These are phyloP conservation scores for Sterna hirundo DNA, from an alignment of 2,113 vertebrate species.

Conservation along the genomic window DNA sequence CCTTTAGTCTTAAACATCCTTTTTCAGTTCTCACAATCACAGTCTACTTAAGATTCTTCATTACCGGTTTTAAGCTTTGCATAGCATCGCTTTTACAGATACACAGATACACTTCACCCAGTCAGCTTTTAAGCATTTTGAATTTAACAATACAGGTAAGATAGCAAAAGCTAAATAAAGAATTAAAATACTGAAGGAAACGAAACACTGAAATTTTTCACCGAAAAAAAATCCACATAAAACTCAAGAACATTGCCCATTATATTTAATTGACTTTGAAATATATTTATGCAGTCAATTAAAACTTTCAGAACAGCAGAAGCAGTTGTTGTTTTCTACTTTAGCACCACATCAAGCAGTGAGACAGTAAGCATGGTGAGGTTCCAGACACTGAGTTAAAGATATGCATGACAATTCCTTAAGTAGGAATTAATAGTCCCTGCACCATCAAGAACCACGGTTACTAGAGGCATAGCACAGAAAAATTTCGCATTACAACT, in stretches of 20 bases:
- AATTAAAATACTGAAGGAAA: background rate
- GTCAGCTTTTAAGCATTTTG: background rate
- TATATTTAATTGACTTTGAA: background rate
- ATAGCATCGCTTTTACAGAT: background rate
- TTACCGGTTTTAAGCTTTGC: background rate
- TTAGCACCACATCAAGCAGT: background rate
- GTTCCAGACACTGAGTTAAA: background rate
- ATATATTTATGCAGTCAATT: background rate
- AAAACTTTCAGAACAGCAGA: background rate
- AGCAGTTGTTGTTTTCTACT: background rate
- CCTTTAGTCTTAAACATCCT: background rate
- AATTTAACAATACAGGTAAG: background rate
- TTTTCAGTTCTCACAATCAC: fast-evolving
- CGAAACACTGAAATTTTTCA: background rate
- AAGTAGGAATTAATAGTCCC: background rate
- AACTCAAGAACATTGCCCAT: background rate
- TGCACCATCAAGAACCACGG: background rate
- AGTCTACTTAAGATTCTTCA: background rate
- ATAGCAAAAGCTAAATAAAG: background rate
- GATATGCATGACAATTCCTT: background rate
- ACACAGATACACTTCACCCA: background rate
- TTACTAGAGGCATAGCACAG: background rate
- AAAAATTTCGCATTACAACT: background rate
- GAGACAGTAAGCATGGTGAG: background rate
- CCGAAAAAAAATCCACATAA: background rate